Percentiles rank a stretch among this genome's conserved stretches.
Conservation (phyloP, 2,888 invertebrate genomes). For the Acanthoscelides obtectus region DNA sequence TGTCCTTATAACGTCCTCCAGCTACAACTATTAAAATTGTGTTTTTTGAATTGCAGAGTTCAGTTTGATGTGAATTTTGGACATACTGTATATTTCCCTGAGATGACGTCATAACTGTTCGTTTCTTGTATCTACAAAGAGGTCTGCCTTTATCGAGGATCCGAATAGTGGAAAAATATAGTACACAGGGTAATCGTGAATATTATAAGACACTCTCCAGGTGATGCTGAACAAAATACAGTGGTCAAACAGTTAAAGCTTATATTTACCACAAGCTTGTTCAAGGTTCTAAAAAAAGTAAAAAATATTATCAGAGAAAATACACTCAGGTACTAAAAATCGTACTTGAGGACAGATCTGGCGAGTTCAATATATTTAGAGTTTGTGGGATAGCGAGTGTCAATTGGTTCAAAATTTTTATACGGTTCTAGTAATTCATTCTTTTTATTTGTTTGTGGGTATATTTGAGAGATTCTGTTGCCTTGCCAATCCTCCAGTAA, state of each 20-base stretch:
- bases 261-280: slow-evolving; percentile 29
- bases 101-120: too few relatives aligned
- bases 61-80: too few relatives aligned
- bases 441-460: too few relatives aligned
- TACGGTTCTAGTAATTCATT: too few relatives aligned
- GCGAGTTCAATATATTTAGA: too few relatives aligned
- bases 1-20: too few relatives aligned
- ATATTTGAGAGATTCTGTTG: too few relatives aligned
- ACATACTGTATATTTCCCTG: too few relatives aligned
- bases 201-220: slow-evolving; percentile 37
- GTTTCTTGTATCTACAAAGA: background rate
- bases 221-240: slow-evolving; percentile 31
- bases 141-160: background rate
- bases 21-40: too few relatives aligned
- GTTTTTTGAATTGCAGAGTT: too few relatives aligned
- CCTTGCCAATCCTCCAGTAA: background rate
- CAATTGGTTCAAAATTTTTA: too few relatives aligned
- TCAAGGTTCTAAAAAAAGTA: background rate
- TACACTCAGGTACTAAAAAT: background rate
- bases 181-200: background rate
- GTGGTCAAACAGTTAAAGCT: slow-evolving; percentile 19
- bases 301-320: background rate
- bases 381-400: too few relatives aligned
- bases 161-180: background rate
- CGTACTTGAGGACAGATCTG: background rate